phyloP scores from a whole-genome alignment of 1,140 invertebrate species.

The Aporrectodea caliginosa region DNA sequence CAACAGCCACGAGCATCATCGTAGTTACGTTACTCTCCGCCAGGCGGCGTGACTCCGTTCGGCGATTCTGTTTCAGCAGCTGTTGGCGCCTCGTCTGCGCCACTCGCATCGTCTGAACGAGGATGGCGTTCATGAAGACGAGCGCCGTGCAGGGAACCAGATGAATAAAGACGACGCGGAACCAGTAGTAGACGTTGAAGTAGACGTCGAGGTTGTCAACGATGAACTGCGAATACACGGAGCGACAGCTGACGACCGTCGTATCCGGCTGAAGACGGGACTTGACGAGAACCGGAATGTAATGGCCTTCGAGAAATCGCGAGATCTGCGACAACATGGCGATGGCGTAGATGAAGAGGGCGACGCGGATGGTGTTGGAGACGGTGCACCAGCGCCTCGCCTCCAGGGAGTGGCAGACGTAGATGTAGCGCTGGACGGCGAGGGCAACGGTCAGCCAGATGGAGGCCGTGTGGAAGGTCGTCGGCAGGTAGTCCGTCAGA shows the following conservation, averaged over 20 bases:
- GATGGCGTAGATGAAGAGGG: slow-evolving; percentile 69
- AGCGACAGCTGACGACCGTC: background rate
- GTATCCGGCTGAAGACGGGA: background rate
- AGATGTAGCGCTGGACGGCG: slow-evolving; percentile 81
- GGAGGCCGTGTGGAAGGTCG: slow-evolving; percentile 84
- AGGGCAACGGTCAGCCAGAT: slow-evolving; percentile 80
- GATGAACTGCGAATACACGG: slow-evolving; percentile 15
- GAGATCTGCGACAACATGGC: slow-evolving; percentile 75
- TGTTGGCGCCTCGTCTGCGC: slow-evolving; percentile 65
- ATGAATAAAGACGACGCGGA: slow-evolving; percentile 84
- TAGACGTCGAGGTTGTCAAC: slow-evolving; percentile 66
- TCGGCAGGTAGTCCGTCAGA: slow-evolving; percentile 62
- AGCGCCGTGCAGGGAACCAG: slow-evolving; percentile 80
- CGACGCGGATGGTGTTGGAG: slow-evolving; percentile 68
- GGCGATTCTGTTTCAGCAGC: slow-evolving; percentile 77
- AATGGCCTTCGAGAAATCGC: slow-evolving; percentile 68
- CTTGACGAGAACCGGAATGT: background rate
- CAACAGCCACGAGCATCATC: slow-evolving; percentile 73
- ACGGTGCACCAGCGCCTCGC: slow-evolving; percentile 43
- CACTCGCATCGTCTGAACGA: slow-evolving; percentile 79
- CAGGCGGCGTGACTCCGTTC: slow-evolving; percentile 75
- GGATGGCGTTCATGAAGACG: slow-evolving; percentile 79
- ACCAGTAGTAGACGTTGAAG: slow-evolving; percentile 74
- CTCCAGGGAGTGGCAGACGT: slow-evolving; percentile 81
- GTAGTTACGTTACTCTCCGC: slow-evolving; percentile 83